phyloP scores from a whole-genome alignment of 1,140 invertebrate species.

The Agrilus planipennis region DNA sequence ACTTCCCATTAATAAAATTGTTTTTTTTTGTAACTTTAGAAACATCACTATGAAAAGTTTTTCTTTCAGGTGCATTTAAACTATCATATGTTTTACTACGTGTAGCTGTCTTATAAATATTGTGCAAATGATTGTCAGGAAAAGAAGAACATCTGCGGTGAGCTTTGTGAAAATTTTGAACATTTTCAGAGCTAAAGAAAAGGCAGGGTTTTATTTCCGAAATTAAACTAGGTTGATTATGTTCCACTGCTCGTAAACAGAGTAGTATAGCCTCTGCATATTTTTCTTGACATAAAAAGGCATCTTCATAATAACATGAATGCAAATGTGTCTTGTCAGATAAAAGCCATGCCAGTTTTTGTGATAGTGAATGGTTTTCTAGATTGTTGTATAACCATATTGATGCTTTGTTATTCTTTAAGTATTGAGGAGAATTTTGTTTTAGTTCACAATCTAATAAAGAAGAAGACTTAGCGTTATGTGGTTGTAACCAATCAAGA shows the following conservation, averaged over 20 bases:
- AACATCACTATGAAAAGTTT: not conserved
- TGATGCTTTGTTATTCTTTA: constrained; percentile 39
- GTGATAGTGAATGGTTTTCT: constrained; percentile 46
- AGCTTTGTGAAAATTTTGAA: constrained; percentile 29
- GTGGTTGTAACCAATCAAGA: constrained; percentile 50
- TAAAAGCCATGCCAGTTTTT: constrained; percentile 39
- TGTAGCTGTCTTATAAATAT: constrained; percentile 1
- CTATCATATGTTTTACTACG: constrained; percentile 2
- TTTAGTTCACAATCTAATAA: constrained; percentile 36
- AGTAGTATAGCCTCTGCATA: constrained; percentile 54
- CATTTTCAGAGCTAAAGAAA: constrained; percentile 28
- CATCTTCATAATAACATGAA: constrained; percentile 45
- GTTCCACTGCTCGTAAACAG: constrained; percentile 59
- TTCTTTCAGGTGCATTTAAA: not conserved
- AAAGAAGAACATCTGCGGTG: constrained; percentile 36
- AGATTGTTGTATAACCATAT: constrained; percentile 51
- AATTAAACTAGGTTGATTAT: constrained; percentile 50
- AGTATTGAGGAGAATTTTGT: constrained; percentile 32
- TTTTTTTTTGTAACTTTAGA: constrained; percentile 6
- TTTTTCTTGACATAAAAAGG: constrained; percentile 49
- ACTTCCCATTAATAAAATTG: constrained; percentile 19
- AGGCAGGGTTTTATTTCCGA: constrained; percentile 54
- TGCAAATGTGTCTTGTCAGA: constrained; percentile 50
- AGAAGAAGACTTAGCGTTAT: constrained; percentile 41
- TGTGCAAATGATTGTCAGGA: constrained; percentile 31